These are phyloP conservation scores for Geotrypetes seraphini DNA, from an alignment of 2,797 vertebrate genomes.

Conservation along the genomic window DNA sequence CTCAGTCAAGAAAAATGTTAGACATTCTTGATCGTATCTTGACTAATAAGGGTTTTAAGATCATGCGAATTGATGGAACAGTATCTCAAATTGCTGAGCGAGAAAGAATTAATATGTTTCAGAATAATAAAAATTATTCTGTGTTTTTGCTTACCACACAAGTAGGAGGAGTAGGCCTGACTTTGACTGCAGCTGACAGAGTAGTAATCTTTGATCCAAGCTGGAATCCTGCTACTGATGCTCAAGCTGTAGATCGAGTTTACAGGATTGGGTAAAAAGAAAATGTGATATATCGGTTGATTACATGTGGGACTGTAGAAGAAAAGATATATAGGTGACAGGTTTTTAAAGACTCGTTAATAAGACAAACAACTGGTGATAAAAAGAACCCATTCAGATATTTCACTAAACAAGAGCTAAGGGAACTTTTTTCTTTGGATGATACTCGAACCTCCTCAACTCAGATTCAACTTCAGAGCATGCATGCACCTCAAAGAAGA, in stretches of 20 bases:
- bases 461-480: slow-evolving; percentile 76
- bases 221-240: slow-evolving; percentile 91
- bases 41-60: slow-evolving; percentile 37
- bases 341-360: slow-evolving; percentile 87
- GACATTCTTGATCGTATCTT: slow-evolving; percentile 60
- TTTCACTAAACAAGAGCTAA: slow-evolving; percentile 85
- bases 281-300: slow-evolving; percentile 81
- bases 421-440: slow-evolving; percentile 78
- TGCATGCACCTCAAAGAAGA: slow-evolving; percentile 67
- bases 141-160: slow-evolving; percentile 88
- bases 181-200: slow-evolving; percentile 75
- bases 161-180: slow-evolving; percentile 85
- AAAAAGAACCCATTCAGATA: slow-evolving; percentile 90
- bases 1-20: slow-evolving; percentile 81
- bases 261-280: slow-evolving; percentile 86
- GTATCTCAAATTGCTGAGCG: slow-evolving; percentile 67
- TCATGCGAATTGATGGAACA: slow-evolving; percentile 75
- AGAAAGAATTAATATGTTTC: slow-evolving; percentile 73
- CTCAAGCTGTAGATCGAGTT: slow-evolving; percentile 85
- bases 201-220: slow-evolving; percentile 93
- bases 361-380: slow-evolving; percentile 84
- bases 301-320: slow-evolving; percentile 88
- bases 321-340: slow-evolving; percentile 92
- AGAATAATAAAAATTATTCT: slow-evolving; percentile 54
- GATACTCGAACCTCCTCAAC: slow-evolving; percentile 69